Base-by-base conservation (phyloP, 2,113 vertebrate genomes). In the Misgurnus mizolepis region DNA sequence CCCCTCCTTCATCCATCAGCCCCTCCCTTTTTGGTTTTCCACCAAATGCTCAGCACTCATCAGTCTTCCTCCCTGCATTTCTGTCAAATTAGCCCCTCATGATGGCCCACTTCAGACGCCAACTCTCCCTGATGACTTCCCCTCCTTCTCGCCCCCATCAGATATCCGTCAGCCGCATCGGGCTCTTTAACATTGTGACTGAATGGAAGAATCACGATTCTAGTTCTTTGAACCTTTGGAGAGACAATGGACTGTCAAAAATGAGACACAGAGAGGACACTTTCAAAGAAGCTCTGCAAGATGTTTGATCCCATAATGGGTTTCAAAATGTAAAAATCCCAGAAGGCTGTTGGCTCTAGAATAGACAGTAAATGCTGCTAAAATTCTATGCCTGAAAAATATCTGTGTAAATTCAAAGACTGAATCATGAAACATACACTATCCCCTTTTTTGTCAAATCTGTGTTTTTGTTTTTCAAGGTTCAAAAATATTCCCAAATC, bases 1-100 rank as follows among this genome's bases (percentile, higher is more conserved):
- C 61, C 68, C 64, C 66, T 72, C 60, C 72, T 71, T 70, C 67
- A 67, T 62, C 65, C 81, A 71, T 64, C 75, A 49, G 47, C 53
- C 68, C 84, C 70, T 27, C 49, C 74, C 47, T 55, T 75, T 79
- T 79, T 79, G 83, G 81, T 83, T 81, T 85, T 67, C 67, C 60
- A 58, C 50, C 62, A 58, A 80, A 80, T 70, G 58, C 72, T 61
- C 39, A 61, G 18, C 47, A 50, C 67, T 76, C 86, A 87, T 83
- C 76, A 56, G 84, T 85, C 83, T 82, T 87, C 79, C 56, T 80
- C 47, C 64, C 66, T 41, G 47, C 61, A 71, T 81, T 80, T 83
- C 76, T 83, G 84, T 83, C 81, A 87, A 81, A 85, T 85, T 83
- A 81, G 74, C 27, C 77, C 49, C 68, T 84, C 39, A 64, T 83